phyloP scores from a whole-genome alignment of 2,113 vertebrate species.

The Oceanodroma tethys region DNA sequence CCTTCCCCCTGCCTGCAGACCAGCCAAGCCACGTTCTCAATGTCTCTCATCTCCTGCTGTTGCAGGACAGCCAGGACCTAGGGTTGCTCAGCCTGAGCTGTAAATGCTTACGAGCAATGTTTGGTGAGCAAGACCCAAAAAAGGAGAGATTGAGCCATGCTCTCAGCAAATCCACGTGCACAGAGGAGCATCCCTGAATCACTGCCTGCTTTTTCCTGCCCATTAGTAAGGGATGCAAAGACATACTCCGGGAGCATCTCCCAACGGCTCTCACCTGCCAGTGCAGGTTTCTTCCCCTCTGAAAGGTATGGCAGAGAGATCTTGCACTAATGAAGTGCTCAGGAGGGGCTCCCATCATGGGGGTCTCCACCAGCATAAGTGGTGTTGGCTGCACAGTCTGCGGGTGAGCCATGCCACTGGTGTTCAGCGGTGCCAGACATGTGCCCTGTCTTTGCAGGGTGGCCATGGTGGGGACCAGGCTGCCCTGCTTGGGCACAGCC shows the following conservation, averaged over 20 bases:
- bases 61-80: background rate
- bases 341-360: background rate
- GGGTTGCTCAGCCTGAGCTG: background rate
- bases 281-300: background rate
- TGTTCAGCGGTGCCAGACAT: fast-evolving
- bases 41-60: background rate
- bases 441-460: background rate
- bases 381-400: background rate
- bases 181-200: background rate
- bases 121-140: background rate
- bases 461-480: background rate
- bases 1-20: background rate
- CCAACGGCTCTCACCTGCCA: background rate
- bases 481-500: background rate
- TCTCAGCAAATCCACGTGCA: background rate
- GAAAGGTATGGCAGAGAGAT: background rate
- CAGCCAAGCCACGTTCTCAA: background rate
- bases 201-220: background rate
- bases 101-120: background rate
- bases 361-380: background rate
- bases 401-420: background rate
- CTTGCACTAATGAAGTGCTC: background rate
- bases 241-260: background rate
- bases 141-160: background rate
- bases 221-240: background rate